Conservation (phyloP, 2,797 vertebrate species). For the Scolopax bukidnonensis region DNA sequence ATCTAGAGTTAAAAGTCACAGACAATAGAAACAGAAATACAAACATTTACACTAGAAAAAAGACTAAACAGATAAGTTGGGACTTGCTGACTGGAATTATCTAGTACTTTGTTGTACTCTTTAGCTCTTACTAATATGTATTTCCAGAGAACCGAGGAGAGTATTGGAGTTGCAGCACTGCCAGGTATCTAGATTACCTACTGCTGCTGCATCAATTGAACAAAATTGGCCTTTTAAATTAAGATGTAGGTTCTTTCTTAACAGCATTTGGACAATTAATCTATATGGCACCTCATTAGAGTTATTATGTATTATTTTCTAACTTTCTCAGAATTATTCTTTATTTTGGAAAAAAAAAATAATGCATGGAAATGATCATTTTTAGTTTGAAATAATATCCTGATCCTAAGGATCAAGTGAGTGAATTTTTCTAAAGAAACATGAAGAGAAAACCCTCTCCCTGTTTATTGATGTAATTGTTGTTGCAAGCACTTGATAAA, state of each 20-base stretch:
- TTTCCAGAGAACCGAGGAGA: constrained; percentile 50
- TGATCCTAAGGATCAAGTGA: not conserved
- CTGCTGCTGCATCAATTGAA: not conserved
- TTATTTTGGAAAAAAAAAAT: not conserved
- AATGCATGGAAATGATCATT: fast-evolving
- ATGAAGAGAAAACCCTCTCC: not conserved
- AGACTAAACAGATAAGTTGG: constrained; percentile 79
- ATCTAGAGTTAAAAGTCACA: constrained; percentile 43
- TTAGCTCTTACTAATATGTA: constrained; percentile 60
- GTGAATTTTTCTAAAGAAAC: not conserved
- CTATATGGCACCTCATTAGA: not conserved
- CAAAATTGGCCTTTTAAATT: constrained; percentile 22
- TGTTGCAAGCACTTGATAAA: not conserved
- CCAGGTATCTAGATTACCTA: not conserved
- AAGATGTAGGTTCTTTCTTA: not conserved
- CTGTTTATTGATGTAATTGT: not conserved
- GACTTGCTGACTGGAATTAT: constrained; percentile 69
- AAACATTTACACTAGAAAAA: constrained; percentile 75
- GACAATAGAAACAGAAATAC: constrained; percentile 69
- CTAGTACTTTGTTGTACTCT: constrained; percentile 55
- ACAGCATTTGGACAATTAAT: not conserved
- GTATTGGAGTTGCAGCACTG: not conserved
- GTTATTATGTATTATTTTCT: not conserved
- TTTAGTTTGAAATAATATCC: not conserved
- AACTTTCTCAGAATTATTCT: not conserved